Percentiles rank a stretch among this genome's conserved stretches.
Conservation (phyloP, 2,113 vertebrate genomes). For the Gambusia affinis region DNA sequence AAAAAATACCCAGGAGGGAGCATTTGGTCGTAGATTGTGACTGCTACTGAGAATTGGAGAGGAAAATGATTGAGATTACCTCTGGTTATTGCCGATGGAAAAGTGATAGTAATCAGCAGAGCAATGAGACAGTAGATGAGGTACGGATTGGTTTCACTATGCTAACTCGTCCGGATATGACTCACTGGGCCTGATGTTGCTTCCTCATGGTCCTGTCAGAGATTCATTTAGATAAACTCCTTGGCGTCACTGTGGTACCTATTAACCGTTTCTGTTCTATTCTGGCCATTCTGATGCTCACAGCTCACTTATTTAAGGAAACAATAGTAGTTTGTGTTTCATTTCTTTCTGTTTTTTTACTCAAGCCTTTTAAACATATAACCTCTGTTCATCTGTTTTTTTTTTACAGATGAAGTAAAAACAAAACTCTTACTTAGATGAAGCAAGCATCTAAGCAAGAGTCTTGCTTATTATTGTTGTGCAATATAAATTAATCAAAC, state of each 20-base stretch:
- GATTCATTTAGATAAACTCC: constrained; percentile 36
- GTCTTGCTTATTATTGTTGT: no score
- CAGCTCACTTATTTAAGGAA: constrained; percentile 7
- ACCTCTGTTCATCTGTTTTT: not conserved
- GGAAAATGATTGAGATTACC: constrained; percentile 33
- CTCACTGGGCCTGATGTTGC: constrained; percentile 55
- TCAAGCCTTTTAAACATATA: not conserved
- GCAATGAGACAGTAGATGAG: constrained; percentile 47
- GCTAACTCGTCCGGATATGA: constrained; percentile 61
- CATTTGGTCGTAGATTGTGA: constrained; percentile 31
- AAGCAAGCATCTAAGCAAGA: not conserved
- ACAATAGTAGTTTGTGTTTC: not conserved
- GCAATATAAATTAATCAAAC: no score
- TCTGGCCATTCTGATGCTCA: constrained; percentile 21
- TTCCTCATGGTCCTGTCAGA: constrained; percentile 55
- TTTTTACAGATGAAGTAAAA: not conserved
- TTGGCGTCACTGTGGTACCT: constrained; percentile 35
- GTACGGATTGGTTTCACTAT: constrained; percentile 53
- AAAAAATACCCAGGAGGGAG: constrained; percentile 28
- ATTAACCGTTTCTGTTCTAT: constrained; percentile 27
- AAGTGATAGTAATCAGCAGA: constrained; percentile 62
- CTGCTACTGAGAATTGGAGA: constrained; percentile 35
- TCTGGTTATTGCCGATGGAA: constrained; percentile 47
- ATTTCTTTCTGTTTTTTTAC: constrained; percentile 18
- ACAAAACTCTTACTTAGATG: not conserved